Evolutionary conservation across 2,888 invertebrate genomes (phyloP), one percentile per base, ranked within the genome.

Genomic region (Hydroisotoma schaefferi): DNA sequence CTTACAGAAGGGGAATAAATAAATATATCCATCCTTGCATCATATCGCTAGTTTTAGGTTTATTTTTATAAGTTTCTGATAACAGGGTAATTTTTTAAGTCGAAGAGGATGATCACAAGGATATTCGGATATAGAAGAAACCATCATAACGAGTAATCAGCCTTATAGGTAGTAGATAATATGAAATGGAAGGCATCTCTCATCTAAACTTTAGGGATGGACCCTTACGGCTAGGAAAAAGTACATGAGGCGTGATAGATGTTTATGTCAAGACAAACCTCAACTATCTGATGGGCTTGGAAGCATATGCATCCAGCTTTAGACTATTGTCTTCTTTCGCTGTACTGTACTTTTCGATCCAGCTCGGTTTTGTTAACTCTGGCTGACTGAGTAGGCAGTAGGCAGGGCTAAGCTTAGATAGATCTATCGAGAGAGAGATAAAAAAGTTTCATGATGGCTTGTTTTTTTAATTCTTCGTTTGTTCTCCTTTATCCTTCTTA

Each of bases 201-300:
- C 40, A 18, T 40, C 40, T 40, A 40, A 40, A 18, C 3, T 15
- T 26, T 25, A 53, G 53, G 53, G 51, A 55, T 61, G 67, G 66
- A 65, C 68, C 70, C 70, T 70, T 66, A 65, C 59, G 69, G 69
- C 66, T 58, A 63, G 53, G 53, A 55, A 54, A 23, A 61, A 44
- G 23, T 46, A 55, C 55, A 61, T 59, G 63, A 67, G 63, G 59
- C 57, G 69, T 69, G 69, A 66, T 69, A 62, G 66, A 67, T 67
- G 67, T 64, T 66, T 56, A 59, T 64, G 66, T 69, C 67, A 67
- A 64, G 62, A 59, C 59, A 55, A 61, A 48, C 55, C 37, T 57
- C 57, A 46, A 46, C 40, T 15, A 40, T 40, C 40, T 40, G 20
- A 20, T 4, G 12, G 4, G 23, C 23, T 44, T 54, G 33, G 49